Conservation (phyloP, 1,140 invertebrate genomes). For the Habropoda laboriosa region DNA sequence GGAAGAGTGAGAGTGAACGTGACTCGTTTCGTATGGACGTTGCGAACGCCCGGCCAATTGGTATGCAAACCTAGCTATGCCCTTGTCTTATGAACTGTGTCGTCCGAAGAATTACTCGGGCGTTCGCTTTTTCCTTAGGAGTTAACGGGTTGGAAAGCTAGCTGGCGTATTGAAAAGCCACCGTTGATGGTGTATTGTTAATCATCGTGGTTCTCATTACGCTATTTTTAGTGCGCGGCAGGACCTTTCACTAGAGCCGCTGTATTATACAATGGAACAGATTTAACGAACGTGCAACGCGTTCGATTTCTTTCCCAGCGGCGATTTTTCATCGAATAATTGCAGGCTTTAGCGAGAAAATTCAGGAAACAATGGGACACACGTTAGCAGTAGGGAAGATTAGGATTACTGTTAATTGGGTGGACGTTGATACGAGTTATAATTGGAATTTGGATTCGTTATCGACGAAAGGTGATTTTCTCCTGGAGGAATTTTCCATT, state of each 20-base stretch:
- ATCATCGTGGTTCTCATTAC: slow-evolving; percentile 5
- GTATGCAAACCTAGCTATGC: slow-evolving; percentile 31
- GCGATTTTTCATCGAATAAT: neutral
- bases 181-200: neutral
- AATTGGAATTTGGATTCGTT: neutral
- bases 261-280: neutral
- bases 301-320: neutral
- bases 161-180: neutral
- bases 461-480: neutral
- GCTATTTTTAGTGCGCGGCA: neutral
- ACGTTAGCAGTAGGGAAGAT: too few species aligned
- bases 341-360: neutral
- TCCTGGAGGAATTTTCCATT: neutral
- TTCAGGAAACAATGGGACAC: neutral
- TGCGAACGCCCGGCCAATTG: slow-evolving; percentile 28
- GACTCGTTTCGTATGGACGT: slow-evolving; percentile 57
- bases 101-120: slow-evolving; percentile 12
- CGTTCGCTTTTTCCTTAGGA: slow-evolving; percentile 46
- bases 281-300: neutral
- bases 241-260: neutral
- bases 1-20: slow-evolving; percentile 48
- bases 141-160: slow-evolving; percentile 29
- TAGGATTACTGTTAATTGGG: too few species aligned
- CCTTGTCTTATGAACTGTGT: slow-evolving; percentile 54
- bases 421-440: too few species aligned